Evolutionary conservation across 1,140 invertebrate genomes (phyloP).

Genomic region (Psix sp.): DNA sequence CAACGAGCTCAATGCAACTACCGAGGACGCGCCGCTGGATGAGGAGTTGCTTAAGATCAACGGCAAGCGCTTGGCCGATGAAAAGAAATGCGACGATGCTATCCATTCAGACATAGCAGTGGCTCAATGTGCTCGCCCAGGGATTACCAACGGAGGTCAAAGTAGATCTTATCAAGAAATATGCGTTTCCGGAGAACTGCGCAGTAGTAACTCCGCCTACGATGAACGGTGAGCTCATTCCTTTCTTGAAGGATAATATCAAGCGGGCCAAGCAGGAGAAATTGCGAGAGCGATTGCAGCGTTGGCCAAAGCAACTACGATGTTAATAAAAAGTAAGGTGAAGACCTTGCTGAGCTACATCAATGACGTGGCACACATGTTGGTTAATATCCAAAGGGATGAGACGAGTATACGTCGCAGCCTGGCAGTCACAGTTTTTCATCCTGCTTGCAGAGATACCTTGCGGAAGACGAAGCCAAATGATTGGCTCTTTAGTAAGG

Average conservation of each 20-base stretch:
- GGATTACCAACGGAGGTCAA: background rate
- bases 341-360: background rate
- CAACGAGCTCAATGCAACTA: background rate
- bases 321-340: background rate
- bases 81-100: background rate
- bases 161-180: no score
- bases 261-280: no score
- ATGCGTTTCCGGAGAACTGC: no score
- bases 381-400: background rate
- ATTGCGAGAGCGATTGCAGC: no score
- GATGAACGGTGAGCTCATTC: no score
- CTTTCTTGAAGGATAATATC: no score
- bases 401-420: background rate
- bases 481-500: background rate
- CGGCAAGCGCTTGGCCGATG: background rate
- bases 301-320: background rate
- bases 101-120: background rate
- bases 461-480: background rate
- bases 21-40: background rate
- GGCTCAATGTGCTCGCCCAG: background rate
- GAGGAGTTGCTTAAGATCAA: background rate
- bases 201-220: no score
- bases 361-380: background rate
- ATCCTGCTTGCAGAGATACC: background rate
- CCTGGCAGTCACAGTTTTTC: background rate